phyloP scores from a whole-genome alignment of 2,113 vertebrate species.

The Colius striatus region DNA sequence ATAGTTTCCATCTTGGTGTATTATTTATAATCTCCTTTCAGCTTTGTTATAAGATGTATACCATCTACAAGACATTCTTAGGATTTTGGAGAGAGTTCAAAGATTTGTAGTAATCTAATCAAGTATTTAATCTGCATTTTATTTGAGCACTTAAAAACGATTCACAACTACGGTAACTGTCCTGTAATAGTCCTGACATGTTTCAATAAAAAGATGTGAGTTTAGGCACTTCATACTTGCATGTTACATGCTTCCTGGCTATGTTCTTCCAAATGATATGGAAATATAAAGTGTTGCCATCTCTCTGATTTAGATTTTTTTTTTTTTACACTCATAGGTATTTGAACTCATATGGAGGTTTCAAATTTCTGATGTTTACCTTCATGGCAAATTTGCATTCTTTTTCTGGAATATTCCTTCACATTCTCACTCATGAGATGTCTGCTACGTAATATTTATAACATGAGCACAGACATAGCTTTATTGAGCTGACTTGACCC shows the following conservation, averaged over 20 bases:
- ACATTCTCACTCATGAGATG: background rate
- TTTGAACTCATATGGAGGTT: background rate
- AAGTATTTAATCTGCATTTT: background rate
- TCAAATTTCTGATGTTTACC: background rate
- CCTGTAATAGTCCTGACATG: background rate
- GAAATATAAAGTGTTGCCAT: background rate
- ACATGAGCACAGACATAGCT: background rate
- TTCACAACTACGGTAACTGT: background rate
- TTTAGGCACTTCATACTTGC: background rate
- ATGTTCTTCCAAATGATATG: background rate
- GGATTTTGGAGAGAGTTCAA: background rate
- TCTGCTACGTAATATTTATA: conserved; percentile 46
- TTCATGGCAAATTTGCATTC: conserved; percentile 3
- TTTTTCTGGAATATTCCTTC: conserved; percentile 31
- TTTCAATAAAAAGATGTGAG: background rate
- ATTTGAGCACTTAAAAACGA: background rate
- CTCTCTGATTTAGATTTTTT: background rate
- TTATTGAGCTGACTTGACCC: conserved; percentile 46
- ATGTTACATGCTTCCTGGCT: background rate
- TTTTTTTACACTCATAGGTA: background rate
- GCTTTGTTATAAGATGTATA: background rate
- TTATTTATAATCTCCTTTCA: background rate
- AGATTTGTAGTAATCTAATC: background rate
- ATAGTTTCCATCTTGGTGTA: background rate
- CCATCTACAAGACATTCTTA: background rate